phyloP scores from a whole-genome alignment of 1,140 invertebrate species.

The Drosophila murphyi region DNA sequence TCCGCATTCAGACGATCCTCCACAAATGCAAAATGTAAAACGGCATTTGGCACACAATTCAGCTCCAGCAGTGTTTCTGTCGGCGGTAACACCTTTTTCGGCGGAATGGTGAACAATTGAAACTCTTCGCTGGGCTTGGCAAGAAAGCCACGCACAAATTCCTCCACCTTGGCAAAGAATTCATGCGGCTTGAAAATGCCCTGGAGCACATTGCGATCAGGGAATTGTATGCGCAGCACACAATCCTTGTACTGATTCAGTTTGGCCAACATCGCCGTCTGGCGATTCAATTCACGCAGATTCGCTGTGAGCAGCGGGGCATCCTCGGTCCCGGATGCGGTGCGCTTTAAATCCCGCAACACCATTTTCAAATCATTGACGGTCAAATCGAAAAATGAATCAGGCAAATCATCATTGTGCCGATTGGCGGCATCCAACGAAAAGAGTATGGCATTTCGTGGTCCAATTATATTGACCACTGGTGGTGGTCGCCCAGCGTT shows the following conservation, averaged over 20 bases:
- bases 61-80: constrained; percentile 87
- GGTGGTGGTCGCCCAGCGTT: constrained; percentile 45
- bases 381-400: constrained; percentile 94
- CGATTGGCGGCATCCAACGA: constrained; percentile 87
- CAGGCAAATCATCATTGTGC: constrained; percentile 88
- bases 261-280: constrained; percentile 86
- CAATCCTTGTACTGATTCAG: constrained; percentile 89
- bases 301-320: constrained; percentile 88
- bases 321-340: constrained; percentile 87
- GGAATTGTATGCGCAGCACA: constrained; percentile 92
- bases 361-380: constrained; percentile 90
- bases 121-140: constrained; percentile 87
- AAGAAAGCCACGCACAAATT: constrained; percentile 90
- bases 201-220: constrained; percentile 91
- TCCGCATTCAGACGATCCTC: constrained; percentile 59
- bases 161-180: constrained; percentile 87
- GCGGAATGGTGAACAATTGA: constrained; percentile 91
- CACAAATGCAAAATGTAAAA: constrained; percentile 88
- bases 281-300: constrained; percentile 87
- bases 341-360: constrained; percentile 88
- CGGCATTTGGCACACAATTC: constrained; percentile 90
- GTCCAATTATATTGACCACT: constrained; percentile 85
- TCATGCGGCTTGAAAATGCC: constrained; percentile 90
- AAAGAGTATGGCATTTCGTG: constrained; percentile 89
- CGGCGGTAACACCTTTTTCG: constrained; percentile 88